These are phyloP conservation scores for Andinoacara biseriatus DNA, from an alignment of 2,113 vertebrate species.

Conservation along the genomic window DNA sequence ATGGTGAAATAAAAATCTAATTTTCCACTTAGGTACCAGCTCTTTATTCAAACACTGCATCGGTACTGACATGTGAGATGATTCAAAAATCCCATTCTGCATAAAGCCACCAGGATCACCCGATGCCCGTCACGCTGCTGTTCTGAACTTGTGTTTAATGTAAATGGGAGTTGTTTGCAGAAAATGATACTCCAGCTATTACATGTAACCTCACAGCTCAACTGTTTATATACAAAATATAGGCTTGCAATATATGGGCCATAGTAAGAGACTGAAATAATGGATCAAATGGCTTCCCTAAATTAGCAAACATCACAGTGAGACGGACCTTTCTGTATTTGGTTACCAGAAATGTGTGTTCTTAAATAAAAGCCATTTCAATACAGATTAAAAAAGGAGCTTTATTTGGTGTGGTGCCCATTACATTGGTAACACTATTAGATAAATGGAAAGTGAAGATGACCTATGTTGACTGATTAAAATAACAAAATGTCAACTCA, in stretches of 20 bases:
- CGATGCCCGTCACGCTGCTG: too few relatives aligned
- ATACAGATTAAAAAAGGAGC: conserved; percentile 38
- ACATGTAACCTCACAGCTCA: not conserved
- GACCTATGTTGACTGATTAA: conserved; percentile 49
- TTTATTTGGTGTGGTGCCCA: conserved; percentile 71
- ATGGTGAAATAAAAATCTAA: not conserved
- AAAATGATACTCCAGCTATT: not conserved
- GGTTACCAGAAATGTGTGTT: not conserved
- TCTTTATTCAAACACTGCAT: not conserved
- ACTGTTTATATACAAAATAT: not conserved
- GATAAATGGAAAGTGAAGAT: conserved; percentile 61
- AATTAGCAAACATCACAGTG: not conserved
- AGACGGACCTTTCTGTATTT: not conserved
- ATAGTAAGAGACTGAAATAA: not conserved
- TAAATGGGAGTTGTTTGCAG: not conserved
- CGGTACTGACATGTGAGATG: not conserved
- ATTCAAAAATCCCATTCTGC: not conserved
- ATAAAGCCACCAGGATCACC: not conserved
- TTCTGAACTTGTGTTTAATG: not conserved
- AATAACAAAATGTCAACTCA: conserved; percentile 52
- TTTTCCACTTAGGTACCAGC: not conserved
- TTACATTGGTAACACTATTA: conserved; percentile 67
- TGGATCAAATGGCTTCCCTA: not conserved
- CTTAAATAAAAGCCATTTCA: conserved; percentile 15
- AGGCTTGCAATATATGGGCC: not conserved